Evolutionary conservation across 2,113 vertebrate species (phyloP).

Genomic region (Campylomormyrus numenius): DNA sequence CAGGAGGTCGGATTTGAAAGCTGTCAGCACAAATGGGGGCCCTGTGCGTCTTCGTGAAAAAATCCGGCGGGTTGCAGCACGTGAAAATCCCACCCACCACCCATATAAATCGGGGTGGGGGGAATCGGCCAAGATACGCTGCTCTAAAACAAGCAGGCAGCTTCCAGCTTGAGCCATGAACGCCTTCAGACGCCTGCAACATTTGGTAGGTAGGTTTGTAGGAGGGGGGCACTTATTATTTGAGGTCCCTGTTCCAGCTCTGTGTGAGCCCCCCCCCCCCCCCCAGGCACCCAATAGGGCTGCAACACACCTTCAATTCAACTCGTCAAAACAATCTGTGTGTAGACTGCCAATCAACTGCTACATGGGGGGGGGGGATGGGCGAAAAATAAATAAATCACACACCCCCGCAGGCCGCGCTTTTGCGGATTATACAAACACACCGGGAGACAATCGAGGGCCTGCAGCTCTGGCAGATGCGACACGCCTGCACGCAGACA

Average conservation of each 20-base stretch:
- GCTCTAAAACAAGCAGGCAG: background rate
- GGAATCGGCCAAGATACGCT: background rate
- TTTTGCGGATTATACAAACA: constrained; percentile 10
- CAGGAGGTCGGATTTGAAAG: background rate
- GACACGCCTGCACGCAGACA: background rate
- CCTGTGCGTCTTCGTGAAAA: background rate
- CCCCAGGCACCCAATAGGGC: background rate
- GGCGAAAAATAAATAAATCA: constrained; percentile 19
- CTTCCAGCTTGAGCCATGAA: background rate
- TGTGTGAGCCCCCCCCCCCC: background rate
- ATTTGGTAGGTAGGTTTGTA: background rate
- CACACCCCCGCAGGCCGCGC: background rate
- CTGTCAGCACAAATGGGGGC: background rate
- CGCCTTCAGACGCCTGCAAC: background rate
- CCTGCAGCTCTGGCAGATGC: constrained; percentile 11
- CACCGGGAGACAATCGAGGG: constrained; percentile 5
- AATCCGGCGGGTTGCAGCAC: background rate
- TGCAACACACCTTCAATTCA: background rate
- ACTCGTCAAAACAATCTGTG: background rate
- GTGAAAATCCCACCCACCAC: background rate
- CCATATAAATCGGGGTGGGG: background rate
- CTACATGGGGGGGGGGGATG: background rate
- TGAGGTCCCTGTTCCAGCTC: background rate
- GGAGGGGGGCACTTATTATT: background rate
- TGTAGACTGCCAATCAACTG: constrained; percentile 1